Evolutionary conservation across 2,888 invertebrate genomes (phyloP), one percentile per base, ranked within the genome.

Genomic region (Synergus gifuensis): DNA sequence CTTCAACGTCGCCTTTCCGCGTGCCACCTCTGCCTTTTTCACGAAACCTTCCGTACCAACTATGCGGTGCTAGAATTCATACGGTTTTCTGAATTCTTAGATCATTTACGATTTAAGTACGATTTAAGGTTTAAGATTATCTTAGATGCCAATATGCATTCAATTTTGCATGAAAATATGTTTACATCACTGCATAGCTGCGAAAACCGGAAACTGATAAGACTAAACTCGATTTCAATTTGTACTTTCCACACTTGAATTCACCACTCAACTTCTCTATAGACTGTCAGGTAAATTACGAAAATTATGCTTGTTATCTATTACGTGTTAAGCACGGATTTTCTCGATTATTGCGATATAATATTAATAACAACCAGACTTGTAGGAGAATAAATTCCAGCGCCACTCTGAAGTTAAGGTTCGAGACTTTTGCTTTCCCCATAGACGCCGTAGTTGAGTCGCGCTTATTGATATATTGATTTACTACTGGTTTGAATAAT

Each of bases 1-100:
- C 83, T 84, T 82, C 79, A 82, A 79, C 80, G 73, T 64, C 66
- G 77, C 58, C 79, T 83, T 85, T 83, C 83, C 85, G 81, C 84
- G 81, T 84, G 83, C 79, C 81, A 79, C 79, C 78, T 78, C 80
- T 80, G 77, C 28, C 73, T 73, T 54, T 54, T 73, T 54, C 28
- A 14, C 49, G 36, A 73, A 42, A 44, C 44, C 60, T 60, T 22
- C 60, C 60, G 3, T 4, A 36, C 44, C 69, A 28, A 22, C 69
- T 46, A 14, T 60, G 60, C 5, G 22, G 4, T 60, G 14, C 14
- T 22, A 60, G 60, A 11, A 60, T 60, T 60, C 22, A 60, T 60
- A 5, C 60, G 22, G 22, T 11, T 60, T 28, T 11, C 22, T 60
- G 22, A 22, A 60, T 22, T 28, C 22, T 60, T 28, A 28, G 22